Evolutionary conservation across 2,888 invertebrate genomes (phyloP).

Genomic region (Clitarchus hookeri): DNA sequence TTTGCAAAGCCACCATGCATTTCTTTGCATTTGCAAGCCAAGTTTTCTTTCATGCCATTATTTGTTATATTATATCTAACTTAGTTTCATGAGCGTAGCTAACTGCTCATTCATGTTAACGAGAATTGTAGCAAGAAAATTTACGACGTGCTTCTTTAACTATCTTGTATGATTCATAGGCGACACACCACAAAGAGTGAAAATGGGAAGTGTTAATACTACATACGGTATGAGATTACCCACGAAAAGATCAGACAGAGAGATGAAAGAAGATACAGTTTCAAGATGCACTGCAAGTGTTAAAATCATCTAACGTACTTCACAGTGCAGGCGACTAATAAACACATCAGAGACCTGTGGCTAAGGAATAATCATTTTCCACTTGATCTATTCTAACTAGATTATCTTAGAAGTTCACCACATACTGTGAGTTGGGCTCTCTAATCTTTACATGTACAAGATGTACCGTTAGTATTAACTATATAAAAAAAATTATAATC

Average conservation of each 20-base stretch:
- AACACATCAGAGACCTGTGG: background rate
- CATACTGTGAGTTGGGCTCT: background rate
- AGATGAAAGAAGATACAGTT: background rate
- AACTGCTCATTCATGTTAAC: background rate
- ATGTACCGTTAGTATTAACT: background rate
- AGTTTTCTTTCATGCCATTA: background rate
- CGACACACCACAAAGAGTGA: slow-evolving; percentile 5
- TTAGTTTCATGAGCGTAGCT: background rate
- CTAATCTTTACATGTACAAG: background rate
- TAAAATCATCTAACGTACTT: background rate
- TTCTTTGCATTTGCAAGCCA: background rate
- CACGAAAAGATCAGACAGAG: background rate
- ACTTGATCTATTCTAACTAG: background rate
- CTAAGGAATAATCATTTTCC: background rate
- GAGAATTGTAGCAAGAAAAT: background rate
- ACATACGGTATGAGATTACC: background rate
- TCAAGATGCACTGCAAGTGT: background rate
- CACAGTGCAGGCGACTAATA: background rate
- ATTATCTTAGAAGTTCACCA: background rate
- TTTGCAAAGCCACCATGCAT: background rate
- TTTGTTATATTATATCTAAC: background rate
- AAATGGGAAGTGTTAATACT: background rate
- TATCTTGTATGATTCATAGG: background rate
- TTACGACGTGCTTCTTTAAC: background rate
- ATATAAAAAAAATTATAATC: background rate